Conservation (phyloP, 2,797 vertebrate genomes). For the Hippoglossus hippoglossus region DNA sequence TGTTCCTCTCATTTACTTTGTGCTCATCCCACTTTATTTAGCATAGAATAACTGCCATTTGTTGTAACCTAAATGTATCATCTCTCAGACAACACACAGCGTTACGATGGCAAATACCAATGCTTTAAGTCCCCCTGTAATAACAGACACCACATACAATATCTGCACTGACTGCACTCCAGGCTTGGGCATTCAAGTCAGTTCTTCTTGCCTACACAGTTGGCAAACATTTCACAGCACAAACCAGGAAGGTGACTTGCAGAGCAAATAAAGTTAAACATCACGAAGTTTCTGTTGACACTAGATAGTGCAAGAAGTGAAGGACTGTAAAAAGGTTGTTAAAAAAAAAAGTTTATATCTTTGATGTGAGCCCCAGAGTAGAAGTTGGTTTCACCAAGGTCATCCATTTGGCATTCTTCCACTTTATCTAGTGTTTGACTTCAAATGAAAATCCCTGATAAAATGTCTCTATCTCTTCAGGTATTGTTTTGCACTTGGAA, state of each 20-base stretch:
- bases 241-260: background rate
- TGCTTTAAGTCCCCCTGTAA: background rate
- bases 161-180: background rate
- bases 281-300: constrained; percentile 4
- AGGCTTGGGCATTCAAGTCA: background rate
- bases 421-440: background rate
- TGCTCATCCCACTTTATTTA: too few relatives aligned
- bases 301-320: background rate
- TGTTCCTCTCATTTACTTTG: too few relatives aligned
- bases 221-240: background rate
- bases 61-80: too few relatives aligned
- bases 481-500: constrained; percentile 89
- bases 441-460: background rate
- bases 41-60: too few relatives aligned
- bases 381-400: background rate
- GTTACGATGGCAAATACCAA: too few relatives aligned
- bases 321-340: background rate
- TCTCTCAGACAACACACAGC: too few relatives aligned
- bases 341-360: background rate
- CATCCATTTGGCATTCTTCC: constrained; percentile 3
- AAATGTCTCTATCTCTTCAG: constrained; percentile 71
- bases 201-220: background rate
- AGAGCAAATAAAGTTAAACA: background rate
- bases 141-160: background rate
- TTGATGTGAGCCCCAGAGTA: background rate